Conservation (phyloP, 2,888 invertebrate genomes). For the Oithona nana region DNA sequence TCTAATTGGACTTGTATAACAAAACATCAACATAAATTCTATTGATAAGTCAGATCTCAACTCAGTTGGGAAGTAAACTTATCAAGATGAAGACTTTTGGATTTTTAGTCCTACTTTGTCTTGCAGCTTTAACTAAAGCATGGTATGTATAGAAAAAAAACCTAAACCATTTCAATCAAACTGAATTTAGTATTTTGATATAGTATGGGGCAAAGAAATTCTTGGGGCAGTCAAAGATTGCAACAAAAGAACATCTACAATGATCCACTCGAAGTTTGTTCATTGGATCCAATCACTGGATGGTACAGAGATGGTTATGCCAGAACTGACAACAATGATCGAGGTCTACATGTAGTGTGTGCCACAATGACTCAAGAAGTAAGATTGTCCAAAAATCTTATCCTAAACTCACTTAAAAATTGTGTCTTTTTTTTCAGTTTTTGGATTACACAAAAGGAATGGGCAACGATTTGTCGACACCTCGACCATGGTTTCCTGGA, state of each 20-base stretch:
- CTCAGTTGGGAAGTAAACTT: too few relatives aligned
- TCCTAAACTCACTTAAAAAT: not conserved
- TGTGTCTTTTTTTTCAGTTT: not conserved
- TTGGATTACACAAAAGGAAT: conserved; percentile 4
- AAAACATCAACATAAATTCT: too few relatives aligned
- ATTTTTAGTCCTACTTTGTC: not conserved
- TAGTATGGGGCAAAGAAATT: not conserved
- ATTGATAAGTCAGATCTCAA: too few relatives aligned
- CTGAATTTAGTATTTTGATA: not conserved
- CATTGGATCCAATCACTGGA: not conserved
- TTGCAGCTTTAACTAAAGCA: not conserved
- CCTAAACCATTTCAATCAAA: not conserved
- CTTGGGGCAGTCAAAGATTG: not conserved
- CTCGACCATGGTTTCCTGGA: not conserved
- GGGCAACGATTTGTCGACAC: conserved; percentile 2
- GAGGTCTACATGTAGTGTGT: not conserved
- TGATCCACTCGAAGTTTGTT: not conserved
- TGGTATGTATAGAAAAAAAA: not conserved
- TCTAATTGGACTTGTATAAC: too few relatives aligned
- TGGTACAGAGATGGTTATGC: conserved; percentile 1
- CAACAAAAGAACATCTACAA: not conserved
- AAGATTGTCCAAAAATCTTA: not conserved
- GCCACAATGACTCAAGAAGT: conserved; percentile 5
- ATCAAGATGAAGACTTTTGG: too few relatives aligned
- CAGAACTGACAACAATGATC: not conserved